Evolutionary conservation across 2,888 invertebrate species (phyloP).

Genomic region (Geotrupes spiniger): DNA sequence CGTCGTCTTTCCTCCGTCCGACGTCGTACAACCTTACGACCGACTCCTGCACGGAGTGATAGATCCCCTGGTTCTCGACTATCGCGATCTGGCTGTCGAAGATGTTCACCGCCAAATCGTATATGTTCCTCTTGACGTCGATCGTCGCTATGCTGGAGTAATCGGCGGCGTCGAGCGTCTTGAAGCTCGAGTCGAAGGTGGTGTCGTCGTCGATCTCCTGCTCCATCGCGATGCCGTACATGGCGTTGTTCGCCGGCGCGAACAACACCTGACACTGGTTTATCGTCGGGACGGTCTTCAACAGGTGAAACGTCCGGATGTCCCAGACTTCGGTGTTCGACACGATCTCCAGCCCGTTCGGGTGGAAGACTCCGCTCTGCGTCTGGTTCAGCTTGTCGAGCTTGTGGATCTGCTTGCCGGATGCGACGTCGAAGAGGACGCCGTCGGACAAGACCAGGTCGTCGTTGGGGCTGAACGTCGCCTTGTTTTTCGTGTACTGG

Average conservation of each 20-base stretch:
- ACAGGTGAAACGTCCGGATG: conserved; percentile 85
- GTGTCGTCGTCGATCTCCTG: conserved; percentile 67
- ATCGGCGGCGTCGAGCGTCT: conserved; percentile 90
- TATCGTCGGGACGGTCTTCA: conserved; percentile 90
- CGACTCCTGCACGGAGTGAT: conserved; percentile 83
- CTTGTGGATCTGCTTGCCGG: conserved; percentile 88
- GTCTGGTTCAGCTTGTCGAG: conserved; percentile 96
- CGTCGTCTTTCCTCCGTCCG: conserved; percentile 80
- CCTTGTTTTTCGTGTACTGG: conserved; percentile 89
- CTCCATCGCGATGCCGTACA: conserved; percentile 84
- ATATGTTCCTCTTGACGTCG: conserved; percentile 88
- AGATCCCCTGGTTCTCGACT: conserved; percentile 85
- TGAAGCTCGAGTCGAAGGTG: conserved; percentile 88
- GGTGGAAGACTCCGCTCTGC: conserved; percentile 94
- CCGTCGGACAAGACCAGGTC: conserved; percentile 95
- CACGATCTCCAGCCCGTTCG: conserved; percentile 90
- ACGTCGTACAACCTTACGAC: conserved; percentile 91
- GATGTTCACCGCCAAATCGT: conserved; percentile 78
- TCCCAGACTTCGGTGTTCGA: conserved; percentile 99
- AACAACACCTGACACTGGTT: conserved; percentile 89
- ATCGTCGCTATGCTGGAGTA: conserved; percentile 94
- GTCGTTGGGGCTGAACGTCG: conserved; percentile 91
- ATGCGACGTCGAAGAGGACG: conserved; percentile 89
- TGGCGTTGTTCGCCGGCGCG: conserved; percentile 79
- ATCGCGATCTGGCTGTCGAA: conserved; percentile 85